Conservation (phyloP, 1,140 invertebrate species). For the Drepana arcuata region DNA sequence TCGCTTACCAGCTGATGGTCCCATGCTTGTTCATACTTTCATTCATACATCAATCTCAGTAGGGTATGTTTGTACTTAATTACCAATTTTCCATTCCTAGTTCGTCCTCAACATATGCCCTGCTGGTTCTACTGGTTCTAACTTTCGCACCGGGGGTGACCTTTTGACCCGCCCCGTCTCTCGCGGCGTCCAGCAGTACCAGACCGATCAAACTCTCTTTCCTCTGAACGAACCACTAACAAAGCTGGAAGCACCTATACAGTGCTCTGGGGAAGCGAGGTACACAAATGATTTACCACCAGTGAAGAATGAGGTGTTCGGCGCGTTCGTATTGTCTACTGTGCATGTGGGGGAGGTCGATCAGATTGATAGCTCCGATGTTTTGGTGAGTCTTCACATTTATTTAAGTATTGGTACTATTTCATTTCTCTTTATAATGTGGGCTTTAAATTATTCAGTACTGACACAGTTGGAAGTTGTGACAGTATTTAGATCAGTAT, state of each 20-base stretch:
- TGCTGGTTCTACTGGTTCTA: constrained; percentile 27
- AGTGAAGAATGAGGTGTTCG: constrained; percentile 74
- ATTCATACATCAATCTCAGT: no score
- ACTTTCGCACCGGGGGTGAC: constrained; percentile 59
- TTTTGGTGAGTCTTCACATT: constrained; percentile 73
- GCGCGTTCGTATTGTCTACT: constrained; percentile 75
- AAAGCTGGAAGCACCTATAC: constrained; percentile 80
- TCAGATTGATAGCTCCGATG: constrained; percentile 72
- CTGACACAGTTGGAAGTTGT: no score
- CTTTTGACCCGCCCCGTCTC: constrained; percentile 76
- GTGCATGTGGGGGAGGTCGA: constrained; percentile 71
- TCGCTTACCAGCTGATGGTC: no score
- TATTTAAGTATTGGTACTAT: no score
- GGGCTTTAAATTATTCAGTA: no score
- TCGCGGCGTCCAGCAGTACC: constrained; percentile 77
- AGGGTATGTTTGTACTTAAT: no score
- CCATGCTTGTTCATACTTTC: no score
- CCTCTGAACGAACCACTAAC: constrained; percentile 81
- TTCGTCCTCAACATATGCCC: constrained; percentile 71
- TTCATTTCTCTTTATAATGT: no score
- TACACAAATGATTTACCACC: constrained; percentile 78
- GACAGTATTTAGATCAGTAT: no score
- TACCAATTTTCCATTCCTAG: constrained; percentile 40
- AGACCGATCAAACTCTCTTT: constrained; percentile 77
- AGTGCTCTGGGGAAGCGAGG: constrained; percentile 79